Evolutionary conservation across 2,113 vertebrate species (phyloP), one percentile per base, ranked within the genome.

Genomic region (Tachysurus fulvidraco): DNA sequence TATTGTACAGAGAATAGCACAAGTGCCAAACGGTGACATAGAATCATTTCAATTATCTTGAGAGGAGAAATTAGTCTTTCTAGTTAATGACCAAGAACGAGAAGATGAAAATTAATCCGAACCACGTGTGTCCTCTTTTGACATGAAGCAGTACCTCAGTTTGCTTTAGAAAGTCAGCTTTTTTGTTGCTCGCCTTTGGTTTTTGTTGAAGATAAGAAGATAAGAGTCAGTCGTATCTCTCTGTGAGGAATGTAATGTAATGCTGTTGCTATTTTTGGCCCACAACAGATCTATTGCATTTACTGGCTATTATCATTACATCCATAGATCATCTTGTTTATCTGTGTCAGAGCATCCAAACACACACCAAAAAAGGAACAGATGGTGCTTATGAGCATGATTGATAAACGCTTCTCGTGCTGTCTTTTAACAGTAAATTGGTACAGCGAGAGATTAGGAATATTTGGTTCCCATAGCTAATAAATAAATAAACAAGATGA

Each of bases 311-410:
- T 87, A 65, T 89, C 83, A 76, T 89, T 85, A 83, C 59, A 36
- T 87, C 76, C 86, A 89, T 87, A 89, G 71, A 89, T 89, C 86
- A 89, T 89, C 86, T 81, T 89, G 84, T 89, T 89, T 89, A 89
- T 57, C 84, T 69, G 84, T 89, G 67, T 87, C 85, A 83, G 57
- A 83, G 83, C 67, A 86, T 88, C 78, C 59, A 84, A 84, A 79
- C 77, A 80, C 21, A 87, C 71, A 59, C 55, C 78, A 52, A n/a
- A 77, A 67, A 41, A 84, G 46, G 86, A 88, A 81, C 88, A 90
- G 88, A 89, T 87, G 89, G 81, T 52, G 83, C 88, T 77, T 85
- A 83, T 83, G 62, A 76, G 83, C 41, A 73, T 76, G 83, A 87
- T 83, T 91, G 85, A 89, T 89, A 83, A 88, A 87, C 52, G 59